Conservation (phyloP, 2,797 vertebrate species). For the Rhinatrema bivittatum region DNA sequence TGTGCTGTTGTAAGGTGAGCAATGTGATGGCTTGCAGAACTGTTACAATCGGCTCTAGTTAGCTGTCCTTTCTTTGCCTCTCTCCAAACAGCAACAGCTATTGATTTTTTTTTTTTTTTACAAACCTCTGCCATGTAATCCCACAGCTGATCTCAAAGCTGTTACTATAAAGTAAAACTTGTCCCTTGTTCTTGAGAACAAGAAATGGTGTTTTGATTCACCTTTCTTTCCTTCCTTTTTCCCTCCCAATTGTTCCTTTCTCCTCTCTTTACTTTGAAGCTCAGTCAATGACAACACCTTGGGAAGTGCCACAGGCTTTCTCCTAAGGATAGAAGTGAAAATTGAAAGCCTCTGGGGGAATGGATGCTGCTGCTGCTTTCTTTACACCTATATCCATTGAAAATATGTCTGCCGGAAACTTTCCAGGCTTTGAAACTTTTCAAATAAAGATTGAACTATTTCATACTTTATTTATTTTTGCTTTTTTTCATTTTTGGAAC, state of each 20-base stretch:
- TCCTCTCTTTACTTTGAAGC: conserved; percentile 30
- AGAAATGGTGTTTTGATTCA: conserved; percentile 52
- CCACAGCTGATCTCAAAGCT: conserved; percentile 69
- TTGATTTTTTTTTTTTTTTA: conserved; percentile 61
- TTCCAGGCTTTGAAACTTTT: conserved; percentile 54
- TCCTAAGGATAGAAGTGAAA: conserved; percentile 38
- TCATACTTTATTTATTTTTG: not conserved
- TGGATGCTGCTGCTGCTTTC: conserved; percentile 46
- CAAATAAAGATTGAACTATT: conserved; percentile 33
- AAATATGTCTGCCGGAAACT: conserved; percentile 40
- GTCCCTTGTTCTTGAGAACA: conserved; percentile 66
- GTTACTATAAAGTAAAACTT: conserved; percentile 63
- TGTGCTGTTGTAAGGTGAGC: conserved; percentile 72
- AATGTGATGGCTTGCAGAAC: conserved; percentile 73
- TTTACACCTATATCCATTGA: conserved; percentile 33
- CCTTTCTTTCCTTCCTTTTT: conserved; percentile 25
- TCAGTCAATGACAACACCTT: conserved; percentile 34
- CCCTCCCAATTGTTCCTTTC: conserved; percentile 44
- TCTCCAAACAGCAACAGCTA: conserved; percentile 69
- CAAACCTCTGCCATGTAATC: conserved; percentile 65
- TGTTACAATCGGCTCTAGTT: conserved; percentile 77
- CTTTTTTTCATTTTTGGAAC: conserved; percentile 15
- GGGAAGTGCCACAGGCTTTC: conserved; percentile 29
- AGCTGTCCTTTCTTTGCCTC: conserved; percentile 71
- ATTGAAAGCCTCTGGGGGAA: conserved; percentile 39